These are phyloP conservation scores for Druceiella hillmani DNA, from an alignment of 2,888 invertebrate genomes.

Conservation along the genomic window DNA sequence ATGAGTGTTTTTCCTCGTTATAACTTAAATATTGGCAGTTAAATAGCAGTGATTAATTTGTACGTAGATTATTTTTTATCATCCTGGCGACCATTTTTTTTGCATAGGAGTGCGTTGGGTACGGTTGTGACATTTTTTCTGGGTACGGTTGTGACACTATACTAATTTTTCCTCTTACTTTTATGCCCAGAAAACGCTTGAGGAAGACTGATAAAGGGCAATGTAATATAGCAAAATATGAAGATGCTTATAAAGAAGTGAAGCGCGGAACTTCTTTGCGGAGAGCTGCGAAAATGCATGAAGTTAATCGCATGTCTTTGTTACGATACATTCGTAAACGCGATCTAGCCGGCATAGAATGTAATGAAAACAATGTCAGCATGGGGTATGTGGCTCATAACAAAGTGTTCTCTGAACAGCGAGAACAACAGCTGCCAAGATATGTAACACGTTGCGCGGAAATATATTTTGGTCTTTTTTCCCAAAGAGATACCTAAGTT, in stretches of 20 bases:
- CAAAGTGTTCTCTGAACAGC: conserved; percentile 15
- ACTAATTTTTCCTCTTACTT: too few relatives aligned
- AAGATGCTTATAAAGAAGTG: too few relatives aligned
- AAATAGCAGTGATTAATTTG: conserved; percentile 1
- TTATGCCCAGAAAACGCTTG: too few relatives aligned
- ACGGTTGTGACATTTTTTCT: too few relatives aligned
- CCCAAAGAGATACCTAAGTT: too few relatives aligned
- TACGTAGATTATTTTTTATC: neutral
- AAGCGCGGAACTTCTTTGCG: too few relatives aligned
- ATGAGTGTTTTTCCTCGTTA: too few relatives aligned
- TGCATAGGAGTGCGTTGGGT: too few relatives aligned
- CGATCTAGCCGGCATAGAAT: too few relatives aligned
- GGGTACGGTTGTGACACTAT: too few relatives aligned
- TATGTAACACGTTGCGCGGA: conserved; percentile 20
- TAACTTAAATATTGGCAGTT: neutral
- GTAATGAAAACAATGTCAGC: too few relatives aligned
- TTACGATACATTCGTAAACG: conserved; percentile 3
- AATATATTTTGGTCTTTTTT: conserved; percentile 22
- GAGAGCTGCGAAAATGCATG: neutral
- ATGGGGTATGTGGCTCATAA: conserved; percentile 15
- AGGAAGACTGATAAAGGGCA: neutral
- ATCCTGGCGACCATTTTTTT: conserved; percentile 1
- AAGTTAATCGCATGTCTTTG: neutral
- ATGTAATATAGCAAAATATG: neutral
- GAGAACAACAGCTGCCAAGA: conserved; percentile 16